A percentile compares a stretch with the other conserved stretches of the same genome.
Conservation (phyloP, 2,113 vertebrate species). For the Nematolebias whitei region DNA sequence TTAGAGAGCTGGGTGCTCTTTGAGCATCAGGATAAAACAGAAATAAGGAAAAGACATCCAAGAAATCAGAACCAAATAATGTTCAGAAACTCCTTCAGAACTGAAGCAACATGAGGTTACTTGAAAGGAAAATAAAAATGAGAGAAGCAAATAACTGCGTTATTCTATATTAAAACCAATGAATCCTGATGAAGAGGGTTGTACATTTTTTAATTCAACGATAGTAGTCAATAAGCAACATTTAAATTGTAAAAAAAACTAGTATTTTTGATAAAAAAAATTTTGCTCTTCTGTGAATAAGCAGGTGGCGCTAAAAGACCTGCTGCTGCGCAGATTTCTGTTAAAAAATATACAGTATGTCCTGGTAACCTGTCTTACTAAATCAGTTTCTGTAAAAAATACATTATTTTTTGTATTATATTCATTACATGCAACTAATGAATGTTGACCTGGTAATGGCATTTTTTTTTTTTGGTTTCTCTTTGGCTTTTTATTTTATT, state of each 20-base stretch:
- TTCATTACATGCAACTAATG: too few species aligned
- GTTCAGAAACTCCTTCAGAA: slow-evolving; percentile 4
- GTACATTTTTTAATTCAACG: neutral
- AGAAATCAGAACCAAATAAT: slow-evolving; percentile 11
- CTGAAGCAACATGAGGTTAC: slow-evolving; percentile 3
- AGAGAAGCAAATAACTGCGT: neutral
- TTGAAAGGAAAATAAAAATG: neutral
- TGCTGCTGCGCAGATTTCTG: too few species aligned
- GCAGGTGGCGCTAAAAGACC: too few species aligned
- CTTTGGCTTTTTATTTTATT: too few species aligned
- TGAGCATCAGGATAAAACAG: slow-evolving; percentile 10
- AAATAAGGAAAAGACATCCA: slow-evolving; percentile 5
- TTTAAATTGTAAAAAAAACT: neutral
- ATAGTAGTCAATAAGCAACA: neutral
- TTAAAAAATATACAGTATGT: too few species aligned
- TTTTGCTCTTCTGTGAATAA: slow-evolving; percentile 7
- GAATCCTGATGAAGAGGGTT: neutral
- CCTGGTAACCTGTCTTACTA: too few species aligned
- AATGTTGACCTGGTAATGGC: neutral
- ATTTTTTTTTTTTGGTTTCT: neutral
- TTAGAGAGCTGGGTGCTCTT: slow-evolving; percentile 1
- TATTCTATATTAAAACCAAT: neutral
- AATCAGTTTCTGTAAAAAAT: too few species aligned
- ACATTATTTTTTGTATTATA: too few species aligned
- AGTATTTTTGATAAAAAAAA: too few species aligned